Base-by-base conservation (phyloP, 2,888 invertebrate species). In the Cephus pygmeus region DNA sequence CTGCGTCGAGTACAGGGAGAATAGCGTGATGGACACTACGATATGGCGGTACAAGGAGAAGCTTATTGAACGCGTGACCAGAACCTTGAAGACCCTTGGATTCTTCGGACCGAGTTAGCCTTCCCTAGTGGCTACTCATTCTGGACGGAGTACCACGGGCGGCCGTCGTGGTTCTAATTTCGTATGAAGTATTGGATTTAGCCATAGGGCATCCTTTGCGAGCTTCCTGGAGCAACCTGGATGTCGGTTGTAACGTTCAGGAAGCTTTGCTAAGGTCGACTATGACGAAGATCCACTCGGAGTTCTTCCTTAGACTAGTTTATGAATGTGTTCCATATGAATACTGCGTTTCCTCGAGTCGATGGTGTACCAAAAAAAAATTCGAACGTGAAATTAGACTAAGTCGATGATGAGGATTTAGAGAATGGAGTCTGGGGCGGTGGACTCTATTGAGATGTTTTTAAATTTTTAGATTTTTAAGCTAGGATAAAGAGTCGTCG, bases 41-140 rank as follows among this genome's bases (percentile, higher is more conserved):
- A 95, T 98, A 85, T 98, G 97, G 97, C 95, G 96, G 89, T 98
- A 95, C 93, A 96, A 96, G 89, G 96, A 95, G 75, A 94, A 95
- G 84, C 93, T 98, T 23, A 93, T 96, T 77, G 92, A 93, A 73
- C 93, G 95, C 85, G 95, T 95, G 4, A 94, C 95, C 77, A 93
- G 93, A 77, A 95, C 96, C 56, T 93, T 98, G 79, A 94, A 93
- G 82, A 94, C 93, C 73, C 93, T 98, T 73, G 96, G 95, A 74
- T 97, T 96, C 91, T 95, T 95, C 87, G 88, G 90, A 4, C 92
- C 92, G 88, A 91, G 91, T 85, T 88, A 88, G 86, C 79, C 81
- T 77, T 75, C 74, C 74, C 12, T 40, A 15, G 35, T 68, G 36
- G 75, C 9, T 56, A 56, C 56, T 56, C 9, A 1, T 56, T 56